phyloP scores from a whole-genome alignment of 2,113 vertebrate species.

The Myrmecophaga tridactyla region DNA sequence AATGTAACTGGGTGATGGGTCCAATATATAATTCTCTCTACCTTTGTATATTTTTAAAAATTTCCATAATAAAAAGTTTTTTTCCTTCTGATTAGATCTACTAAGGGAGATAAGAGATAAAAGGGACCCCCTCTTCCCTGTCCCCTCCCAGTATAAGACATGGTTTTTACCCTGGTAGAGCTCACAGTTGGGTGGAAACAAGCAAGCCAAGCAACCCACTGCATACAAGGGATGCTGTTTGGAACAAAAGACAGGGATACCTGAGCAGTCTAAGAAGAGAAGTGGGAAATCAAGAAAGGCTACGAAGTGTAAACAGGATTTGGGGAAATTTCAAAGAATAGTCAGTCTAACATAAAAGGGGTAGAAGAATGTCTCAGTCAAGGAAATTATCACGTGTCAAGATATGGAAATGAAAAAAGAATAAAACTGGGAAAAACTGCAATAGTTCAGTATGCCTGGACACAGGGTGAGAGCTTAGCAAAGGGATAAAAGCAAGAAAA shows the following conservation, averaged over 20 bases:
- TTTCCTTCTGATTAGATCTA: not conserved
- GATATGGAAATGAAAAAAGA: not conserved
- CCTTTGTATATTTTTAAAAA: not conserved
- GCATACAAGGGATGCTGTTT: not conserved
- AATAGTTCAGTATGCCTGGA: not conserved
- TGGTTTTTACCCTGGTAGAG: not conserved
- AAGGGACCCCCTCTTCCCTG: not conserved
- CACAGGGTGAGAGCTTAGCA: not conserved
- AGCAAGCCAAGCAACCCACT: not conserved
- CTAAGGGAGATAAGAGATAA: not conserved
- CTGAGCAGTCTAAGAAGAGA: not conserved
- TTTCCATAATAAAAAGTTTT: not conserved
- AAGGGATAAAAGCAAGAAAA: not conserved
- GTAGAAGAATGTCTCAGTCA: not conserved
- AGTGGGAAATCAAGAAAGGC: not conserved
- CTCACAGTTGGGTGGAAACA: not conserved
- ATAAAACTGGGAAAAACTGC: not conserved
- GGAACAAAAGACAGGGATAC: not conserved
- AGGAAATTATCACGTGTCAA: not conserved
- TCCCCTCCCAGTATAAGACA: not conserved
- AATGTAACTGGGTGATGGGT: not conserved
- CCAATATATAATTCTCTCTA: not conserved
- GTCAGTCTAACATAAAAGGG: not conserved
- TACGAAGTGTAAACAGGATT: not conserved
- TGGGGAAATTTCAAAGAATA: not conserved